Base-by-base conservation (phyloP, 53 echinoderm and acorn worm genomes). In the Luidia sarsii region DNA sequence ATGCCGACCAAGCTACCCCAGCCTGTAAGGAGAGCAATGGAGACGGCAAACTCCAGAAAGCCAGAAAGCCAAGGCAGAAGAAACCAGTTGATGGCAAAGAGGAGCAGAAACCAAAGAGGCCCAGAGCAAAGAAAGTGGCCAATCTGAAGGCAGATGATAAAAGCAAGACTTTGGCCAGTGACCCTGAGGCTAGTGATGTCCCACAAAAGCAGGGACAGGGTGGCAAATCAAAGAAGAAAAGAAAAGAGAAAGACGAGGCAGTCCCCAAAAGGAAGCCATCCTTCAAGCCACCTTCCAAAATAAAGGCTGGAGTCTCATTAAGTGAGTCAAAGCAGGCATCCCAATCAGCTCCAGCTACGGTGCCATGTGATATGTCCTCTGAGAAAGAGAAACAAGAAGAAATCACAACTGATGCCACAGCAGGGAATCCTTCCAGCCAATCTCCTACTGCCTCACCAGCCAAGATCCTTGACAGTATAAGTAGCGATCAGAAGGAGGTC, bases 261-360 rank as follows among this genome's bases (percentile, higher is more conserved):
- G 60, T 16, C 46, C 61, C 60, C 41, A 61, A 61, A 48, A 77
- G 31, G 77, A 77, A 77, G 30, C 61, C 61, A 8, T 35, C 61
- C 20, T 77, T 77, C 61, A 61, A 77, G 55, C 45, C 77, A 33
- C 77, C 77, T 20, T 61, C 77, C 61, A 77, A 48, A 32, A 59
- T 27, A 3, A 60, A 2, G 50, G 29, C 45, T 43, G 77, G 29
- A 57, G 29, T 8, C 16, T n/a, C n/a, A n/a, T 3, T 0, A 33
- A 27, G 32, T 32, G 36, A 32, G 31, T 7, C 30, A 46, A 48
- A 77, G 36, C 55, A 48, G 61, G 7, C 62, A 23, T 48, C 77
- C 19, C 61, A 32, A 10, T 6, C 27, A 41, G 48, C 30, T 20
- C 28, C 60, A 7, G 0, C 61, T 1, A 29, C n/a, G 46, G 38